These are phyloP conservation scores for Halictus ligatus DNA, from an alignment of 2,888 invertebrate genomes.

Conservation along the genomic window DNA sequence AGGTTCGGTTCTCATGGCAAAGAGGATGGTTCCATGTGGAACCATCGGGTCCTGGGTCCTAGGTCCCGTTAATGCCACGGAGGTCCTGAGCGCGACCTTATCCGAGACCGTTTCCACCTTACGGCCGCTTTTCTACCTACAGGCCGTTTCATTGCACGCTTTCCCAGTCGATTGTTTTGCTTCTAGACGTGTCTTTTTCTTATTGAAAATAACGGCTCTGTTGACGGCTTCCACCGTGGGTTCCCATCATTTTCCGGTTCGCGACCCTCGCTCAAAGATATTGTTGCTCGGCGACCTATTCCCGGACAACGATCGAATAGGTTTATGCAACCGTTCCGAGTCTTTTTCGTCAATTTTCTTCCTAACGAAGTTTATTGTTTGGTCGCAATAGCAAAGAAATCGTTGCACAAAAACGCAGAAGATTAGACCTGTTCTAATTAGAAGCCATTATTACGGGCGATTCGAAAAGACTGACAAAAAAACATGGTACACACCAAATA, in stretches of 20 bases:
- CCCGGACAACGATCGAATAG: background rate
- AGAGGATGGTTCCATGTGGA: slow-evolving; percentile 2
- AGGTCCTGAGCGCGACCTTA: slow-evolving; percentile 61
- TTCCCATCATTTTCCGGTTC: background rate
- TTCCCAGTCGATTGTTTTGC: background rate
- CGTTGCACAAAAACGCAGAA: no score
- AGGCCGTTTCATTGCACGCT: background rate
- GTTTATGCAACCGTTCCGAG: no score
- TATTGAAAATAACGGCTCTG: background rate
- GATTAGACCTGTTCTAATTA: no score
- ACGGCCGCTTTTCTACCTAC: slow-evolving; percentile 23
- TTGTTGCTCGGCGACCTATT: background rate
- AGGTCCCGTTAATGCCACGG: slow-evolving; percentile 41
- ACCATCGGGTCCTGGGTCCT: background rate
- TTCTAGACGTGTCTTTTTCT: background rate
- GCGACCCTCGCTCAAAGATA: background rate
- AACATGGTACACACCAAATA: no score
- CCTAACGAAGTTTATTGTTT: no score
- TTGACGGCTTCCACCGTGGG: background rate
- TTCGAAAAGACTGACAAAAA: no score
- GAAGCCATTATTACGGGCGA: no score
- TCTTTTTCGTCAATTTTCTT: no score
- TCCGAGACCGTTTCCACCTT: slow-evolving; percentile 58
- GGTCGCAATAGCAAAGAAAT: no score
- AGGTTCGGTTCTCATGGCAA: background rate